These are phyloP conservation scores for Aleadryas rufinucha DNA, from an alignment of 2,113 vertebrate species.

Conservation along the genomic window DNA sequence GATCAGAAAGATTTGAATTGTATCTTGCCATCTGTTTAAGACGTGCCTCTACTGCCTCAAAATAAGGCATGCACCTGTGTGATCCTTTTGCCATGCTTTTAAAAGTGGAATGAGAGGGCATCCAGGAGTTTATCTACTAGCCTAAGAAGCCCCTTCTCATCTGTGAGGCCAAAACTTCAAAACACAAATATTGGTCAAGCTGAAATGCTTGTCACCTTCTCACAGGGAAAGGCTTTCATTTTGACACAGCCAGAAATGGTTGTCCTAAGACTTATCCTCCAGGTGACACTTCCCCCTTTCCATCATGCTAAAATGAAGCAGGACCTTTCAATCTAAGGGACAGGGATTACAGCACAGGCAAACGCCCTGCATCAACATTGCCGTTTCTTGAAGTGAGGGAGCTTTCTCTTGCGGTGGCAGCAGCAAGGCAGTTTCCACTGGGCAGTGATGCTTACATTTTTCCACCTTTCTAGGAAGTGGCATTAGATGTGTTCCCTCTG, in stretches of 20 bases:
- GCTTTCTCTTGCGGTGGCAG: not conserved
- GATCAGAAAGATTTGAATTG: not conserved
- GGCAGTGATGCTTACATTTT: not conserved
- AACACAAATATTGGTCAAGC: not conserved
- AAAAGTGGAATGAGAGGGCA: not conserved
- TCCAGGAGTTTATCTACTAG: not conserved
- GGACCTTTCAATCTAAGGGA: not conserved
- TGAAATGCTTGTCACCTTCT: not conserved
- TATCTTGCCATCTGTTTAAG: not conserved
- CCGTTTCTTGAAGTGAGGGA: not conserved
- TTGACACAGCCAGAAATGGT: not conserved
- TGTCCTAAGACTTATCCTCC: not conserved
- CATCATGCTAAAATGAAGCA: not conserved
- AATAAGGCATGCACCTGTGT: not conserved
- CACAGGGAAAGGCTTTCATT: not conserved
- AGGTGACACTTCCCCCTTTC: not conserved
- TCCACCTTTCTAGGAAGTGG: not conserved
- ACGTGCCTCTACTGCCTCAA: not conserved
- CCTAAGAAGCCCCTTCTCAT: not conserved
- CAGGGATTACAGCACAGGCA: not conserved
- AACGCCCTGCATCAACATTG: not conserved
- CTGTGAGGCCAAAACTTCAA: not conserved
- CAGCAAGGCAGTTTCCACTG: not conserved
- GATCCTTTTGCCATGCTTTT: not conserved
- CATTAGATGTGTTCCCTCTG: not conserved